Base-by-base conservation (phyloP, 2,888 invertebrate genomes). In the Liodrosophila aerea region DNA sequence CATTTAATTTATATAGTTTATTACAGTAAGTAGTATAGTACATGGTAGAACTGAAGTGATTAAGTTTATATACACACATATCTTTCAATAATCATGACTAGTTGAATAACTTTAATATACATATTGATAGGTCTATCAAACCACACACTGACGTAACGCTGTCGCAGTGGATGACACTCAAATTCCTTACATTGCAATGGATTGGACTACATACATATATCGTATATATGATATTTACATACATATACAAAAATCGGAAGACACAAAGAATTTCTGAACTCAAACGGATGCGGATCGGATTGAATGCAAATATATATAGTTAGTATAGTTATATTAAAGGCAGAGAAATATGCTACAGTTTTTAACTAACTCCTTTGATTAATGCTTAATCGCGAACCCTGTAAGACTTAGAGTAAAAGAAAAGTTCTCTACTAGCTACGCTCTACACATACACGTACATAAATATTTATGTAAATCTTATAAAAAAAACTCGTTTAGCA, bases 141-240 rank as follows among this genome's bases (percentile, higher is more conserved):
- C n/a, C 70, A 45, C 58, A 49, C 40, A 34, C 51, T 22, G 31
- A 45, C 50, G 41, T 29, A 34, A 11, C 13, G 22, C 22, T 22
- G 2, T 53, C 30, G 33, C 58, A 33, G 40, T 68, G 75, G 60
- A 58, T 50, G 66, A 69, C 76, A 73, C 74, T 66, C 56, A 73
- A 80, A 81, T 84, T 80, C 85, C 85, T 65, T 71, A 72, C 82
- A 77, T 84, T 84, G 82, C 85, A 80, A 67, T 73, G 49, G 40
- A 44, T 34, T 45, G 30, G 31, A 57, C 53, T 51, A 44, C 30
- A 45, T 45, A 16, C 51, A 36, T 44, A 39, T 45, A 59, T 53
- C 36, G 33, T 44, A 44, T 37, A 30, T 41, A 27, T 15, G 43
- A 41, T 13, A 43, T n/a, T 29, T 33, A 22, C 36, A 64, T 43